Evolutionary conservation across 37 sponge, comb jelly and placozoan genomes (phyloP), one percentile per base, ranked within the genome.

Genomic region (Chondrosia reniformis): DNA sequence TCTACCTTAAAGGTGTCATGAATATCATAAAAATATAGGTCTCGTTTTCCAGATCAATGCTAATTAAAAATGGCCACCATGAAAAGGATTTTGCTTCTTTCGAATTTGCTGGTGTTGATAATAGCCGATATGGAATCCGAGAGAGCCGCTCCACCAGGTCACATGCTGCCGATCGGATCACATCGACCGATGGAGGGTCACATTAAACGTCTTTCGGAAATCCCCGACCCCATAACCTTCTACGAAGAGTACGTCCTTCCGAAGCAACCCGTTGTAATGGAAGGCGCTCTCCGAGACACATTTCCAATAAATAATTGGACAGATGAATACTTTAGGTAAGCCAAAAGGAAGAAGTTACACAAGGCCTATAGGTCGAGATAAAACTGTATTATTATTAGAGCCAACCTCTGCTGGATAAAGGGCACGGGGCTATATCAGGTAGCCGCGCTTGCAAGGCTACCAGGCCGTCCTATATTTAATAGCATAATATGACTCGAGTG

Each of bases 151-250:
- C 72, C 43, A 0, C 86, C 87, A 3, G 92, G 92, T 0, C 92
- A 92, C 83, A 76, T 92, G 85, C 81, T 81, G 58, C 88, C 88
- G 0, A 64, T 92, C 28, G 92, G 92, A 31, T 92, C 92, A 22
- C 92, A 92, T 76, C 74, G 58, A 63, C 80, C 79, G 24, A 88
- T 87, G 13, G 78, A 84, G 21, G 72, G 72, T 8, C 24, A 27
- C 27, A 75, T 91, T 22, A 52, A 67, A 39, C 63, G 63, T 40
- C 25, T 86, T 21, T 54, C 30, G 55, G 5, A 66, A 38, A n/a
- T 83, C 22, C 87, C 84, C 12, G 33, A 33, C 21, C 79, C 87
- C 0, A 9, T 42, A 40, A 63, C 71, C 33, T 91, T 91, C 43
- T 57, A 83, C 59, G 65, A 67, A 44, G 42, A 81, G 33, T 92